These are phyloP conservation scores for Archilochus colubris DNA, from an alignment of 2,113 vertebrate species.

Conservation along the genomic window DNA sequence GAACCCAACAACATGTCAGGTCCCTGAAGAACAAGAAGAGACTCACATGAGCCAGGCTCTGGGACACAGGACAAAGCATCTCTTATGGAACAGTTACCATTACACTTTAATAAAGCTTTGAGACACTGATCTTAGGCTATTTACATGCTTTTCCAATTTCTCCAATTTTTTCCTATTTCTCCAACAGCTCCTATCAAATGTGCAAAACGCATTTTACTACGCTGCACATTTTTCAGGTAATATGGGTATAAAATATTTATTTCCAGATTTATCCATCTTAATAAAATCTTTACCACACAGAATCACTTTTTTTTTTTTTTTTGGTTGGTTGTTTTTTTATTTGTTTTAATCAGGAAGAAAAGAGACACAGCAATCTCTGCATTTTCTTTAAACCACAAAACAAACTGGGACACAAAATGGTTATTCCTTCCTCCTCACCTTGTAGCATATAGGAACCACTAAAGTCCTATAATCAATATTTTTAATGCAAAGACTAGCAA, in stretches of 20 bases:
- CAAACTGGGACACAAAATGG: background rate
- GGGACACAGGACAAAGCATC: background rate
- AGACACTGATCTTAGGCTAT: background rate
- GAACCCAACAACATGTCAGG: background rate
- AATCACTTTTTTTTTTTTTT: background rate
- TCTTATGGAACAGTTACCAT: background rate
- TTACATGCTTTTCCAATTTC: background rate
- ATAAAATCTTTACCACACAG: background rate
- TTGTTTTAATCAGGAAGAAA: background rate
- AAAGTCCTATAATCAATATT: slow-evolving; percentile 14
- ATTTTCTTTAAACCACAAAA: background rate
- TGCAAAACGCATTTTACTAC: background rate
- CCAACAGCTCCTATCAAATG: background rate
- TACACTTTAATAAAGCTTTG: background rate
- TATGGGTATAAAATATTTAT: background rate
- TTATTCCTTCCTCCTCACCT: background rate
- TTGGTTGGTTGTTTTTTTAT: background rate
- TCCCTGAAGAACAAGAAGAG: background rate
- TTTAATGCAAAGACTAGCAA: slow-evolving; percentile 10
- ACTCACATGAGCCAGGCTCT: background rate
- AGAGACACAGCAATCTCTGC: background rate
- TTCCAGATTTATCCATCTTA: background rate
- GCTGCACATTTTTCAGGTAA: background rate
- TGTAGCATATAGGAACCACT: background rate
- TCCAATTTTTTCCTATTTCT: no score